Evolutionary conservation across 2,888 invertebrate genomes (phyloP).

Genomic region (Acrocera orbiculus): DNA sequence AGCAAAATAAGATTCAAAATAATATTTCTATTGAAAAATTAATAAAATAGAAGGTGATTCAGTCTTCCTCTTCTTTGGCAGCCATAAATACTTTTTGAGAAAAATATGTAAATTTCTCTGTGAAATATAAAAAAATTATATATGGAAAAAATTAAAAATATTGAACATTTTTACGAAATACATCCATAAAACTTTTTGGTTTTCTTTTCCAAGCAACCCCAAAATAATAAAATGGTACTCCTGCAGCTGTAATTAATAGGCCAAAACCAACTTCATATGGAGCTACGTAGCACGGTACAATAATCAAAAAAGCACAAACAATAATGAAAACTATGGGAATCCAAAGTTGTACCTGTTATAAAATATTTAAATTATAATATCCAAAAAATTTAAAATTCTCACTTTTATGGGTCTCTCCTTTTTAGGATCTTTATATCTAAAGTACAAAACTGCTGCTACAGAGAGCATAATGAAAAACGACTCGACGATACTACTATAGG

Average conservation of each 20-base stretch:
- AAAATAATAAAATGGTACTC: constrained; percentile 63
- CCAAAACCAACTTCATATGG: constrained; percentile 68
- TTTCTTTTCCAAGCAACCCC: constrained; percentile 51
- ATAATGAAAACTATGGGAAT: constrained; percentile 61
- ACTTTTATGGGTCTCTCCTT: constrained; percentile 74
- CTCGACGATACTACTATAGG: constrained; percentile 83
- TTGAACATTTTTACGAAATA: neutral
- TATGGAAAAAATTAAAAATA: neutral
- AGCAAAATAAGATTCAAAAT: too few species aligned
- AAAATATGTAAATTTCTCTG: constrained; percentile 21
- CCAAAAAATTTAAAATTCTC: constrained; percentile 14
- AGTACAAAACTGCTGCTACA: constrained; percentile 66
- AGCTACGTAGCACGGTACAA: constrained; percentile 61
- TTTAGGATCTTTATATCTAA: constrained; percentile 62
- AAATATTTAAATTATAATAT: neutral
- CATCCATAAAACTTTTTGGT: constrained; percentile 36
- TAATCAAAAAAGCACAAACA: constrained; percentile 57
- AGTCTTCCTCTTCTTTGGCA: constrained; percentile 51
- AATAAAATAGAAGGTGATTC: too few species aligned
- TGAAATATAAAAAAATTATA: constrained; percentile 6
- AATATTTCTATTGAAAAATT: too few species aligned
- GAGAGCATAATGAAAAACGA: constrained; percentile 80
- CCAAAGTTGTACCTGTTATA: constrained; percentile 45
- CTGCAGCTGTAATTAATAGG: constrained; percentile 57
- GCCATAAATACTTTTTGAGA: constrained; percentile 45